These are phyloP conservation scores for Conchocele bisecta DNA, from an alignment of 2,888 invertebrate genomes.

Conservation along the genomic window DNA sequence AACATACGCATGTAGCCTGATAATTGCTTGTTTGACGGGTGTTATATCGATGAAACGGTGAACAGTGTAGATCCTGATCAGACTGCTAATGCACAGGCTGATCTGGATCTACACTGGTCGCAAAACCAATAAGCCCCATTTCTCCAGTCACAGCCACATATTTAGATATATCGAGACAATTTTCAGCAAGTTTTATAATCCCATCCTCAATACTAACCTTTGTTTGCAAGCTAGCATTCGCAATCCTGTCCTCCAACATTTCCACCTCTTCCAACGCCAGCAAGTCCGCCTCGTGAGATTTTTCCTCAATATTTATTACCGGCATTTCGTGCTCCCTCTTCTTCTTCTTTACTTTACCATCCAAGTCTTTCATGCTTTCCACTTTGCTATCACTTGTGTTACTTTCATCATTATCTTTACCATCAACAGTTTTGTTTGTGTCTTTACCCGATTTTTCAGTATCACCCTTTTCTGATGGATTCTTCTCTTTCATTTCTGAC, in stretches of 20 bases:
- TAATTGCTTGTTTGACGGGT: too few species aligned
- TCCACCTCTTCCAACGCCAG: conserved; percentile 87
- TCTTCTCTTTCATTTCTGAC: conserved; percentile 2
- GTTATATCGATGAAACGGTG: too few species aligned
- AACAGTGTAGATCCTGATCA: too few species aligned
- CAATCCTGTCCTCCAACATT: conserved; percentile 80
- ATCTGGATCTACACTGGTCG: too few species aligned
- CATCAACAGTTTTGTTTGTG: too few species aligned
- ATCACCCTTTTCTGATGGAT: conserved; percentile 13
- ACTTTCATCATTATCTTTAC: conserved; percentile 23
- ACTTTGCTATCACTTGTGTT: too few species aligned
- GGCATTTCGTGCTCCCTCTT: conserved; percentile 85
- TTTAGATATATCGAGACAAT: neutral
- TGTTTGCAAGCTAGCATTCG: conserved; percentile 81
- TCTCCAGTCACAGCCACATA: too few species aligned
- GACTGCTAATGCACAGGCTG: too few species aligned
- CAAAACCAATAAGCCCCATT: too few species aligned
- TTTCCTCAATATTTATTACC: conserved; percentile 84
- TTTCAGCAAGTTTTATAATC: neutral
- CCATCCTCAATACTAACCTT: conserved; percentile 64
- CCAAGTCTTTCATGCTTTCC: conserved; percentile 23
- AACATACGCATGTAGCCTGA: too few species aligned
- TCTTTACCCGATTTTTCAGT: too few species aligned
- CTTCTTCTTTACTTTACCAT: conserved; percentile 67
- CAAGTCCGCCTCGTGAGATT: conserved; percentile 90